Evolutionary conservation across 2,797 vertebrate species (phyloP), one percentile per base, ranked within the genome.

Genomic region (Atherinosoma microstoma): DNA sequence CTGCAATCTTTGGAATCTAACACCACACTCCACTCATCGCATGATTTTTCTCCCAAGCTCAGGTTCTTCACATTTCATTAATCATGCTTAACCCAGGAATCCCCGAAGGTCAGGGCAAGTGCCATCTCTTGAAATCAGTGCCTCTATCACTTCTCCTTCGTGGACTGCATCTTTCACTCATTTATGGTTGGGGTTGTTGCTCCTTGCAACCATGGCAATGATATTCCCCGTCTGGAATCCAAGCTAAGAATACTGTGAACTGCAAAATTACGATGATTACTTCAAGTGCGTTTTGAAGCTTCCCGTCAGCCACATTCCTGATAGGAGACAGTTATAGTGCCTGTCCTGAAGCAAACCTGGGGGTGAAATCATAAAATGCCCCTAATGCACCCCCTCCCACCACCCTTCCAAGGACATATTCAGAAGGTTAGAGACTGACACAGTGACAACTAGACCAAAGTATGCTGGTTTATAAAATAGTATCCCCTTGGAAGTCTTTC

Each of bases 11-110:
- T 62, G 79, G 82, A 81, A 83, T 83, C 64, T 75, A 57, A 80
- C 74, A 78, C 75, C 82, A 61, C 67, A 72, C 57, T 20, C 20
- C 71, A 82, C 77, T 89, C 84, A 78, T 78, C 56, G n/a, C 75
- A 61, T 58, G 24, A 63, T 79, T 67, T 80, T 64, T 73, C 51
- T 56, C 35, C 54, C 54, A 47, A 75, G 80, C 76, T 88, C 75
- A 70, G 36, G 84, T 86, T 89, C 71, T 85, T 69, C 72, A 72
- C 79, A 71, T 87, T 84, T 85, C 84, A 91, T 91, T 70, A 70
- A 86, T 88, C 90, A 85, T 30, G n/a, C 78, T 80, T 59, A 51
- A 30, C 4, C 0, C 27, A 62, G 35, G 7, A 73, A 53, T 59
- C 54, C 60, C 61, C 51, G 35, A 32, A 73, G 57, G 58, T 73